Percentiles rank a stretch among this genome's conserved stretches.
These are phyloP conservation scores for Nephrocerus scutellatus DNA, from an alignment of 2,888 invertebrate genomes.

Conservation along the genomic window DNA sequence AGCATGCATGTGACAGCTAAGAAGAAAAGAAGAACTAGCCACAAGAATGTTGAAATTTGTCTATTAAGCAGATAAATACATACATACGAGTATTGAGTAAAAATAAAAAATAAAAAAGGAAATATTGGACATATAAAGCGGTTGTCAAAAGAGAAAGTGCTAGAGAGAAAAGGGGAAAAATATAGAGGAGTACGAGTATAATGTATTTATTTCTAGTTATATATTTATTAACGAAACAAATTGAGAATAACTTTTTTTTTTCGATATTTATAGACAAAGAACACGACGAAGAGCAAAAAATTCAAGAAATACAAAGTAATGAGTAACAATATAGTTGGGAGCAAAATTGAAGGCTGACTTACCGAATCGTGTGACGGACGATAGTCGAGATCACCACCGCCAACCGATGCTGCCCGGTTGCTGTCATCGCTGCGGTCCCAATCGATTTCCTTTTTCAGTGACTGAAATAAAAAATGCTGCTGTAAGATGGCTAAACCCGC, in stretches of 20 bases:
- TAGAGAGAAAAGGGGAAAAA: conserved; percentile 15
- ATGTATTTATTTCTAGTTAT: background rate
- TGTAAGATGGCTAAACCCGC: conserved; percentile 18
- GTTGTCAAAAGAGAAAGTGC: conserved; percentile 21
- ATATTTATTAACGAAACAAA: conserved; percentile 1
- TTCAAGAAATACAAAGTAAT: too few relatives aligned
- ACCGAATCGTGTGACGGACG: conserved; percentile 79
- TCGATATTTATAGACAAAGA: conserved; percentile 46
- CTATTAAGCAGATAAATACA: too few relatives aligned
- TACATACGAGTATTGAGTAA: too few relatives aligned
- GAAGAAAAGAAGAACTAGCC: too few relatives aligned
- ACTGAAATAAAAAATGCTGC: conserved; percentile 51
- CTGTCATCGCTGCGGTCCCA: conserved; percentile 73
- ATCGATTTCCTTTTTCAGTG: conserved; percentile 82
- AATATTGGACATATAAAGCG: conserved; percentile 4
- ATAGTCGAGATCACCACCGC: conserved; percentile 66
- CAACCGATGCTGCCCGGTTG: conserved; percentile 54
- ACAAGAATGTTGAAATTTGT: too few relatives aligned
- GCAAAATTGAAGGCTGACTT: conserved; percentile 48
- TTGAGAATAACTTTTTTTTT: too few relatives aligned
- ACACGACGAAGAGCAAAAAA: conserved; percentile 47
- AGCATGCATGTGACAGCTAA: too few relatives aligned
- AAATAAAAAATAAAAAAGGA: background rate
- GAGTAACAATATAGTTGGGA: too few relatives aligned
- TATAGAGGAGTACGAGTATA: background rate